Conservation (phyloP, 2,888 invertebrate species). For the Lithophane leautieri region DNA sequence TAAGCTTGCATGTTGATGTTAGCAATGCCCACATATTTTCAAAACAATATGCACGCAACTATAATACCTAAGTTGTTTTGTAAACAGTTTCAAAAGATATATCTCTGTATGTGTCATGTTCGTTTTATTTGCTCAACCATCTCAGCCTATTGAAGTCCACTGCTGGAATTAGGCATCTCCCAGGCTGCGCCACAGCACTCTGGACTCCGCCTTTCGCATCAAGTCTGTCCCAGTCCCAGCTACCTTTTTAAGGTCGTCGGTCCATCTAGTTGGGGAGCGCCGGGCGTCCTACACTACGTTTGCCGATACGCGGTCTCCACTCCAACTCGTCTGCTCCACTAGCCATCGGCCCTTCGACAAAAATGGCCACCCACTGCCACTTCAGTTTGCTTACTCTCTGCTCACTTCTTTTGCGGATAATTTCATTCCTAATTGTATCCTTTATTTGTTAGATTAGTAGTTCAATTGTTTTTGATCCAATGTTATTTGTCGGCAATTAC, state of each 20-base stretch:
- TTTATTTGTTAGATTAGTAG: conserved; percentile 30
- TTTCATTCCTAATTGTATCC: background rate
- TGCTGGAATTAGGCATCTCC: background rate
- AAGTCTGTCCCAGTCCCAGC: background rate
- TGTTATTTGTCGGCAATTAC: conserved; percentile 30
- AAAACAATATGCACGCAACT: conserved; percentile 47
- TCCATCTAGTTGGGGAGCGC: background rate
- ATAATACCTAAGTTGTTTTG: conserved; percentile 28
- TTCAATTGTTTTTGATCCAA: conserved; percentile 4
- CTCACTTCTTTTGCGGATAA: background rate
- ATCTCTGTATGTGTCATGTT: background rate
- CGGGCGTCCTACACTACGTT: background rate
- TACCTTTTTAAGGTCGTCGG: background rate
- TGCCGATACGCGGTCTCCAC: background rate
- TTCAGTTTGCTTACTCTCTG: background rate
- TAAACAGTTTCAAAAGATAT: conserved; percentile 32
- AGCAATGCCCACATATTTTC: conserved; percentile 50
- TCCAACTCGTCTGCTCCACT: background rate
- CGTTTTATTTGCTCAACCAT: conserved; percentile 15
- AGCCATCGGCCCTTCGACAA: background rate
- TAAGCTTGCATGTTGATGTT: conserved; percentile 45
- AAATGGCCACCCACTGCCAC: background rate
- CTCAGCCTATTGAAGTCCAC: background rate
- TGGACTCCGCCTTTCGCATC: background rate
- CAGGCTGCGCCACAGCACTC: background rate